A percentile compares a stretch with the other conserved stretches of the same genome.
These are phyloP conservation scores for Aleiodes testaceus DNA, from an alignment of 2,888 invertebrate genomes.

Conservation along the genomic window DNA sequence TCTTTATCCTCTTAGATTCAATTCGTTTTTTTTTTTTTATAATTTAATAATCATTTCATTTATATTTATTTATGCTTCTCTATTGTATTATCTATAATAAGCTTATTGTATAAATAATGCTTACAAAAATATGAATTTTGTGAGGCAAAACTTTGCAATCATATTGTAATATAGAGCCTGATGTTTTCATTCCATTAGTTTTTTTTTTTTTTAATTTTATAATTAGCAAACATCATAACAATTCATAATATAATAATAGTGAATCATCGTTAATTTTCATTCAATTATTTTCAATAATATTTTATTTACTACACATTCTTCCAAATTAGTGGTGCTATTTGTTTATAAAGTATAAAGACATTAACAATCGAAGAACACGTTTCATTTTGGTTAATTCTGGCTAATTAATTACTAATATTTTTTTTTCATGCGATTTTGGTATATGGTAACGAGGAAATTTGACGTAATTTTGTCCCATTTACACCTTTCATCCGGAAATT, in stretches of 20 bases:
- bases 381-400: slow-evolving; percentile 21
- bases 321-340: not conserved
- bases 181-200: slow-evolving; percentile 47
- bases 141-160: slow-evolving; percentile 66
- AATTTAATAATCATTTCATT: slow-evolving; percentile 35
- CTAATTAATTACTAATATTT: slow-evolving; percentile 18
- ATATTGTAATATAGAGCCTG: slow-evolving; percentile 53
- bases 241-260: slow-evolving; percentile 37
- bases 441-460: slow-evolving; percentile 40
- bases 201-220: slow-evolving; percentile 43
- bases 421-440: slow-evolving; percentile 34
- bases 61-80: slow-evolving; percentile 42
- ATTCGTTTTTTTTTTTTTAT: slow-evolving; percentile 18
- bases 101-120: slow-evolving; percentile 64
- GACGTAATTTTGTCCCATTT: not conserved
- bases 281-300: slow-evolving; percentile 19
- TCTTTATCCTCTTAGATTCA: not conserved
- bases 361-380: slow-evolving; percentile 33
- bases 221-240: slow-evolving; percentile 44
- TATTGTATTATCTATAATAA: slow-evolving; percentile 48
- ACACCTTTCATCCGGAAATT: too few species aligned
- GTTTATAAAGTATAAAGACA: slow-evolving; percentile 21
- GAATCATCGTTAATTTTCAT: slow-evolving; percentile 35
- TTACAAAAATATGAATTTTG: slow-evolving; percentile 72
- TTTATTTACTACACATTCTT: not conserved